Evolutionary conservation across 2,113 vertebrate species (phyloP), one percentile per base, ranked within the genome.

Genomic region (Oplegnathus fasciatus): DNA sequence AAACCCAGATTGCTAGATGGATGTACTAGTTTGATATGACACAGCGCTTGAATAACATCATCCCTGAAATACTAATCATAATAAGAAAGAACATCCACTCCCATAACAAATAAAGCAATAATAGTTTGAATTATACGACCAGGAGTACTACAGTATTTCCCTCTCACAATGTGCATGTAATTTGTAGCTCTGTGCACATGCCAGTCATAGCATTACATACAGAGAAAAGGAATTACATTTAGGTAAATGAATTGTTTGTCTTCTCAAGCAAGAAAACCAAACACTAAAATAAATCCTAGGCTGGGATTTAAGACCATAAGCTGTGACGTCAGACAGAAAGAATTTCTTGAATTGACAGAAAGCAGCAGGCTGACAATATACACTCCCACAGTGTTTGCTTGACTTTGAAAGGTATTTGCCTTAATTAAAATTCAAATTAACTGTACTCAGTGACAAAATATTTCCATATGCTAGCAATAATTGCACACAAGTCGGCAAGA

Each of bases 11-110:
- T 64, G 9, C n/a, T 54, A 14, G 4, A 67, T 58, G 78, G 48
- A 34, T 55, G 52, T 46, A 85, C 80, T 37, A 28, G n/a, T 61
- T 70, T 65, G 52, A 74, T 55, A 22, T 82, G 71, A 85, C 13
- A 5, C 52, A 48, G 54, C 48, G 57, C 40, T 50, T 34, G 6
- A 75, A 62, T 17, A 58, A 75, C 28, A 9, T 32, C 72, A 62
- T 62, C 64, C 60, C 68, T 74, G 9, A 79, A 68, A 76, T 32
- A 18, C 26, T 60, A 9, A 75, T 70, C 81, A 77, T 20, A 54
- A 62, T 22, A 71, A 24, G 2, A 60, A 26, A 22, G 9, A n/a
- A 70, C 32, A 52, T 60, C 24, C 30, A 20, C 8, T 40, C 46
- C 17, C 14, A 24, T 3, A 58, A 28, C 48, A 22, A 40, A 28